These are phyloP conservation scores for Rhamnusium bicolor DNA, from an alignment of 2,888 invertebrate species.

Conservation along the genomic window DNA sequence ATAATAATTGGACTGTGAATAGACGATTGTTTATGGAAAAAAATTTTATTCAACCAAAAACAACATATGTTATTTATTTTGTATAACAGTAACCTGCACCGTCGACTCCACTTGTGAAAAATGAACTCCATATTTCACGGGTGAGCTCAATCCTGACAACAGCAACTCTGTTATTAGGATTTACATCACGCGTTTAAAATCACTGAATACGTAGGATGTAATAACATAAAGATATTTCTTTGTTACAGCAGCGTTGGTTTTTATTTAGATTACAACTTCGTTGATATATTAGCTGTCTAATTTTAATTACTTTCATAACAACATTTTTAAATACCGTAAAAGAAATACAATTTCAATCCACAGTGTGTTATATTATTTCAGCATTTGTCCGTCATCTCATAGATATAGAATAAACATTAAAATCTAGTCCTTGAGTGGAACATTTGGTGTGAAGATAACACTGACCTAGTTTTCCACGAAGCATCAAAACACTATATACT, in stretches of 20 bases:
- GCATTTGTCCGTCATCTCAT: no score
- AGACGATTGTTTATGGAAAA: neutral
- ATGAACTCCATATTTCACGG: constrained; percentile 61
- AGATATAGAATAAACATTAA: no score
- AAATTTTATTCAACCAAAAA: constrained; percentile 6
- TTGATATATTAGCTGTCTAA: constrained; percentile 26
- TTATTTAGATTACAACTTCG: constrained; percentile 32
- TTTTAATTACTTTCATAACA: constrained; percentile 7
- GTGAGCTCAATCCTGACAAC: constrained; percentile 54
- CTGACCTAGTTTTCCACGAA: no score
- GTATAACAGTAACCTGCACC: constrained; percentile 33
- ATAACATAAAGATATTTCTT: constrained; percentile 45
- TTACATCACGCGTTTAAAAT: constrained; percentile 51
- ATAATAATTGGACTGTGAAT: no score
- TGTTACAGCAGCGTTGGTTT: constrained; percentile 38
- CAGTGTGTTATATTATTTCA: neutral
- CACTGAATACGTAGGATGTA: constrained; percentile 46
- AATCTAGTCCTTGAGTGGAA: no score
- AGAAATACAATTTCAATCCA: neutral
- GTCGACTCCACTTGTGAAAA: constrained; percentile 53
- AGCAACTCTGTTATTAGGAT: constrained; percentile 51
- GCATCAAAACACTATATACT: no score
- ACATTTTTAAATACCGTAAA: constrained; percentile 1
- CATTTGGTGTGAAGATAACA: no score
- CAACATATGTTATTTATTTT: constrained; percentile 45